Evolutionary conservation across 2,113 vertebrate species (phyloP).

Genomic region (Eonycteris spelaea): DNA sequence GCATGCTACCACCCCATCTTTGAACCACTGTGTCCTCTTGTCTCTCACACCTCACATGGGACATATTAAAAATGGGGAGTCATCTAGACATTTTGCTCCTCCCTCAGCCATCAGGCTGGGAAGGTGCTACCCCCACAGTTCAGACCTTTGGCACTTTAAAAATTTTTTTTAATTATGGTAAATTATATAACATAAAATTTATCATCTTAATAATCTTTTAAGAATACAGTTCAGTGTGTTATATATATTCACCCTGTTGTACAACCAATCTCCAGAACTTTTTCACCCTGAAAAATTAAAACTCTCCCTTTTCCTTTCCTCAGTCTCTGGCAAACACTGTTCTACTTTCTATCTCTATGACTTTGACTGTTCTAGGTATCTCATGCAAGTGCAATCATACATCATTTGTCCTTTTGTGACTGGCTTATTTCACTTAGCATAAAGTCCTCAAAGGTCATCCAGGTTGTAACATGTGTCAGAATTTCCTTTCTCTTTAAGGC

Average conservation of each 20-base stretch:
- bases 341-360: neutral
- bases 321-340: neutral
- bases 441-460: neutral
- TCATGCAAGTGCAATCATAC: neutral
- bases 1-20: neutral
- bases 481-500: neutral
- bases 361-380: neutral
- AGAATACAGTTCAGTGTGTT: neutral
- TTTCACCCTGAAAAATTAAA: neutral
- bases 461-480: neutral
- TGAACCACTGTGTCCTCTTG: neutral
- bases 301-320: too few relatives aligned
- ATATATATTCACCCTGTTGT: neutral
- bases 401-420: neutral
- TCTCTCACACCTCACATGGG: neutral
- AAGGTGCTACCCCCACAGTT: neutral
- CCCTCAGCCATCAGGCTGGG: neutral
- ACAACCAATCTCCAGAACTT: neutral
- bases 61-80: neutral
- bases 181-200: neutral
- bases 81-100: neutral
- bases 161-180: neutral
- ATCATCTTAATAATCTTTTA: neutral
- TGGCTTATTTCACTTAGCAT: neutral
- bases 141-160: neutral